phyloP scores from a whole-genome alignment of 2,797 vertebrate species.

The Enoplosus armatus region DNA sequence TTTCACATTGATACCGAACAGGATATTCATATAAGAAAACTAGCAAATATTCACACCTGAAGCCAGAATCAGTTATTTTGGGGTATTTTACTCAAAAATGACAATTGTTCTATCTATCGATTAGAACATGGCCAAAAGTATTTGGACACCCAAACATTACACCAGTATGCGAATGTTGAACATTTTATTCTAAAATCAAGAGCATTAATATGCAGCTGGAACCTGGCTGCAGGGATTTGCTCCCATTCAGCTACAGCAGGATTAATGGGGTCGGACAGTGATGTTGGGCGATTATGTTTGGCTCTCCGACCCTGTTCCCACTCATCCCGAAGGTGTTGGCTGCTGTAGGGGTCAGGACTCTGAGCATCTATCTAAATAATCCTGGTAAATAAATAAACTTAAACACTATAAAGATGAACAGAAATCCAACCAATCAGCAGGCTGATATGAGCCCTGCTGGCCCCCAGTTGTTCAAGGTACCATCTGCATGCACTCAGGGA shows the following conservation, averaged over 20 bases:
- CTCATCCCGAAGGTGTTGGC: slow-evolving; percentile 12
- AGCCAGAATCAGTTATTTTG: not conserved
- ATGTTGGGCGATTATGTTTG: not conserved
- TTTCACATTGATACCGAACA: not conserved
- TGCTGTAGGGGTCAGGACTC: slow-evolving; percentile 5
- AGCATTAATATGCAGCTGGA: not conserved
- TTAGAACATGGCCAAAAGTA: not conserved
- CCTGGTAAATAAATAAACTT: slow-evolving; percentile 13
- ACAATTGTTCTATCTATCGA: not conserved
- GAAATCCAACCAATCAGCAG: not conserved
- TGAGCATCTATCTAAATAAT: slow-evolving; percentile 16
- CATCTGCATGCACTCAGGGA: slow-evolving; percentile 64
- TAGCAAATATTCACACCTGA: not conserved
- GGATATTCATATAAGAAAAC: not conserved
- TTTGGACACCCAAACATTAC: not conserved
- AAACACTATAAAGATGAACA: slow-evolving; percentile 16
- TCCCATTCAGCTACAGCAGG: not conserved
- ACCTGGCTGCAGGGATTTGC: slow-evolving; percentile 14
- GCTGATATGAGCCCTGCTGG: slow-evolving; percentile 27
- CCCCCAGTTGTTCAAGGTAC: slow-evolving; percentile 40
- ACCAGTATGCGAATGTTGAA: not conserved
- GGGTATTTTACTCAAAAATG: not conserved
- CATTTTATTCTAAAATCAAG: not conserved
- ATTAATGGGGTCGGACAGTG: not conserved
- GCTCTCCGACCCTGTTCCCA: not conserved